Evolutionary conservation across 2,797 vertebrate genomes (phyloP).

Genomic region (Apogon hyalosoma): DNA sequence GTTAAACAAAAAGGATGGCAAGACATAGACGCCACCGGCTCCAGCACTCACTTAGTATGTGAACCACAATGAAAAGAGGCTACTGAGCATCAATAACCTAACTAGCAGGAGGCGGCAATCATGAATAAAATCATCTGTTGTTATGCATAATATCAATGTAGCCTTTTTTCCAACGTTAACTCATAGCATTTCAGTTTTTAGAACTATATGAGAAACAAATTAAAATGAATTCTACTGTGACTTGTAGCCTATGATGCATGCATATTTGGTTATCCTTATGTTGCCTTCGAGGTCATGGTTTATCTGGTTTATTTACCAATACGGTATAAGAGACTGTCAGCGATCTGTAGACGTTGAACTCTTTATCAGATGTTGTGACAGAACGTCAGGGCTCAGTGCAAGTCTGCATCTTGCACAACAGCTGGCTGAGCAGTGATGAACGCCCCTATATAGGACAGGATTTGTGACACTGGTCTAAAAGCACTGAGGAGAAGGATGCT

Average conservation of each 20-base stretch:
- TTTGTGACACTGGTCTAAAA: conserved; percentile 54
- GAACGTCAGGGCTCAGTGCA: conserved; percentile 48
- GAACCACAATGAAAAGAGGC: conserved; percentile 2
- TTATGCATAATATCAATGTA: background rate
- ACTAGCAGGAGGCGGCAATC: too few species aligned
- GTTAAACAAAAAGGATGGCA: conserved; percentile 11
- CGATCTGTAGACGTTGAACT: conserved; percentile 62
- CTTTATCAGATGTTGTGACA: conserved; percentile 72
- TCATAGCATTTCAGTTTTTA: too few species aligned
- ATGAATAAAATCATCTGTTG: background rate
- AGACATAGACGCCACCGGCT: conserved; percentile 14
- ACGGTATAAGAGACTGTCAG: conserved; percentile 13
- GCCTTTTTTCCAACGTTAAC: too few species aligned
- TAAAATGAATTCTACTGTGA: background rate
- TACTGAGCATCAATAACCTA: background rate
- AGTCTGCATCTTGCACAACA: conserved; percentile 69
- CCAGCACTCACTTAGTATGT: background rate
- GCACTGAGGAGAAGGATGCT: conserved; percentile 9
- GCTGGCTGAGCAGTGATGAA: conserved; percentile 61
- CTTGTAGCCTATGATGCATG: background rate
- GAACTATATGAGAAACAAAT: background rate
- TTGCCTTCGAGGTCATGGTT: conserved; percentile 1
- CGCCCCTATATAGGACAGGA: conserved; percentile 40
- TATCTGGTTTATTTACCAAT: conserved; percentile 38
- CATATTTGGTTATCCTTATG: background rate